phyloP scores from a whole-genome alignment of 2,888 invertebrate species.

The Agonopterix heracliana region DNA sequence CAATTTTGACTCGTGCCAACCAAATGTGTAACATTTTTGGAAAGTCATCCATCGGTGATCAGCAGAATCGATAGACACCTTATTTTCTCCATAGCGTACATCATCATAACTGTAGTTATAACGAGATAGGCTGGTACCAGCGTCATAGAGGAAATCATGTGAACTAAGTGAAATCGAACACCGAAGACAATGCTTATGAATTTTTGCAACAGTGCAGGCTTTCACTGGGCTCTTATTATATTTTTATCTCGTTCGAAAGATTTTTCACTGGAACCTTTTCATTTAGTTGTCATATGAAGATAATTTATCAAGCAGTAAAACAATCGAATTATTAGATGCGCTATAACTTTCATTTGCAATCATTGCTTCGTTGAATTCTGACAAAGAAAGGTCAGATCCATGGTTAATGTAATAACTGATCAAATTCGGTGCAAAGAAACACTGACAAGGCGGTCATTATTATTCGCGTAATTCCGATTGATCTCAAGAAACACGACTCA shows the following conservation, averaged over 20 bases:
- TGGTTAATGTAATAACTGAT: too few relatives aligned
- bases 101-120: neutral
- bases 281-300: slow-evolving; percentile 29
- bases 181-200: slow-evolving; percentile 51
- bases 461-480: too few relatives aligned
- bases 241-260: slow-evolving; percentile 22
- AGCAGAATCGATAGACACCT: slow-evolving; percentile 2
- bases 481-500: too few relatives aligned
- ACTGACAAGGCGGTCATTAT: too few relatives aligned
- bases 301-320: slow-evolving; percentile 8
- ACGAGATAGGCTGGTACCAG: slow-evolving; percentile 1
- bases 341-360: slow-evolving; percentile 12
- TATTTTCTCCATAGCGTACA: slow-evolving; percentile 2
- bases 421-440: too few relatives aligned
- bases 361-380: neutral
- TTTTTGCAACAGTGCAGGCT: slow-evolving; percentile 52
- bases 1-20: slow-evolving; percentile 27
- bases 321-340: slow-evolving; percentile 24
- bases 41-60: slow-evolving; percentile 16
- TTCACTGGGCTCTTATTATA: slow-evolving; percentile 43
- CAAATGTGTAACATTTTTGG: slow-evolving; percentile 11
- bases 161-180: slow-evolving; percentile 63
- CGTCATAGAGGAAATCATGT: slow-evolving; percentile 49
- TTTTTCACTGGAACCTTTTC: slow-evolving; percentile 29
- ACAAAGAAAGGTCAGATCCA: too few relatives aligned